These are phyloP conservation scores for Mormyrus proboscirostris DNA, from an alignment of 2,797 vertebrate species.

Conservation along the genomic window DNA sequence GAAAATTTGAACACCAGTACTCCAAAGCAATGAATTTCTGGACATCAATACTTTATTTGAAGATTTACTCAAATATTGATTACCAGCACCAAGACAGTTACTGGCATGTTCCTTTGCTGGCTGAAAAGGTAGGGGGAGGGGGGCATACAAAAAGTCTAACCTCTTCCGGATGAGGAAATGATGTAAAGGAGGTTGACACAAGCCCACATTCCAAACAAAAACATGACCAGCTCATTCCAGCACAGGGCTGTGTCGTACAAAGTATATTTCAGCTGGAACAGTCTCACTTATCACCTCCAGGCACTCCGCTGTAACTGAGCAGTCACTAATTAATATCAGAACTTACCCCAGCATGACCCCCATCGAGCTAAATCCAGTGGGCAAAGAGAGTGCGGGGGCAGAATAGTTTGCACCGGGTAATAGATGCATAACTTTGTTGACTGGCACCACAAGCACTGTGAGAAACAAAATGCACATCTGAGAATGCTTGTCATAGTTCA, in stretches of 20 bases:
- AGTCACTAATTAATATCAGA: background rate
- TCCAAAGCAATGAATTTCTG: background rate
- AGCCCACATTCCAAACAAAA: background rate
- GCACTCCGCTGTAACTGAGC: no score
- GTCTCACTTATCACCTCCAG: background rate
- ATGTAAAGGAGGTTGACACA: background rate
- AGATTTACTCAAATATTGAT: background rate
- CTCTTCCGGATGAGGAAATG: background rate
- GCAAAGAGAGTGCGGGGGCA: constrained; percentile 72
- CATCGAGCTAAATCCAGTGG: constrained; percentile 79
- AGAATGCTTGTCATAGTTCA: background rate
- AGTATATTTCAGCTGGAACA: background rate
- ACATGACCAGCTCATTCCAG: background rate
- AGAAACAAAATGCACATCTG: constrained; percentile 20
- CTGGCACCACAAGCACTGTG: constrained; percentile 90
- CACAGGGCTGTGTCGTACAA: background rate
- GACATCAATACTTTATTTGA: background rate
- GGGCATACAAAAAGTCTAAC: background rate
- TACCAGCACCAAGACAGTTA: background rate
- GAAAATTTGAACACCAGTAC: background rate
- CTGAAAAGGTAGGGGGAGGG: background rate
- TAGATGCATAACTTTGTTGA: constrained; percentile 64
- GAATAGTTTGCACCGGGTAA: constrained; percentile 74
- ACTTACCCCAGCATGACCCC: constrained; percentile 92
- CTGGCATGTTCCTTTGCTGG: background rate